Evolutionary conservation across 2,888 invertebrate species (phyloP), one percentile per base, ranked within the genome.

Genomic region (Diadromus collaris): DNA sequence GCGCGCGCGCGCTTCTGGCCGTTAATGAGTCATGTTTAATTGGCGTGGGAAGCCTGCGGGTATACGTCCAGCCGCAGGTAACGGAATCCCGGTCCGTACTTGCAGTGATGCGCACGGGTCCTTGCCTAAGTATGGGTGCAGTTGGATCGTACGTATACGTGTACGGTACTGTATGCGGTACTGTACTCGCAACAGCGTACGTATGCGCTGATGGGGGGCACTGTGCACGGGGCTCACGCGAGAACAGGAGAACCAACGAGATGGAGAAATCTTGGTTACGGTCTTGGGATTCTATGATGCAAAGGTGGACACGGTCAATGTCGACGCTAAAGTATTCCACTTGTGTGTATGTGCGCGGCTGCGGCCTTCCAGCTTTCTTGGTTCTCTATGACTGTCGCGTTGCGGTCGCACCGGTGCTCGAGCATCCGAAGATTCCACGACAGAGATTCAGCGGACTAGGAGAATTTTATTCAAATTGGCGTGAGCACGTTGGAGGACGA

Each of bases 21-120:
- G 90, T 90, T 90, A 90, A 90, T 90, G 90, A 90, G 90, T 90
- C 90, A 90, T 90, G 90, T 90, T 90, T 90, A 90, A 90, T 90
- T 90, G 90, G 90, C 90, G 90, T 90, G 90, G 90, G 90, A 90
- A 90, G 90, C 87, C 83, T 83, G 85, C 82, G 84, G 87, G 86
- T 83, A 83, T 84, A 85, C 86, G 86, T 88, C 86, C 86, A 81
- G 76, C 64, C 58, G 80, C 72, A 68, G 72, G 83, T 90, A 89
- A 90, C 90, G 89, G 89, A 88, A 90, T 89, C 86, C 86, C 86
- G 84, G 85, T 85, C 85, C 83, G 70, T 81, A 75, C 68, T 77
- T 72, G 81, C 83, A 78, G 76, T 84, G 82, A 80, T 80, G 84
- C 75, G 80, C 71, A 70, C 61, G 70, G 72, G 60, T 29, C 27